A percentile compares a stretch with the other conserved stretches of the same genome.
Conservation (phyloP, 2,888 invertebrate genomes). For the Metacarcinus magister region DNA sequence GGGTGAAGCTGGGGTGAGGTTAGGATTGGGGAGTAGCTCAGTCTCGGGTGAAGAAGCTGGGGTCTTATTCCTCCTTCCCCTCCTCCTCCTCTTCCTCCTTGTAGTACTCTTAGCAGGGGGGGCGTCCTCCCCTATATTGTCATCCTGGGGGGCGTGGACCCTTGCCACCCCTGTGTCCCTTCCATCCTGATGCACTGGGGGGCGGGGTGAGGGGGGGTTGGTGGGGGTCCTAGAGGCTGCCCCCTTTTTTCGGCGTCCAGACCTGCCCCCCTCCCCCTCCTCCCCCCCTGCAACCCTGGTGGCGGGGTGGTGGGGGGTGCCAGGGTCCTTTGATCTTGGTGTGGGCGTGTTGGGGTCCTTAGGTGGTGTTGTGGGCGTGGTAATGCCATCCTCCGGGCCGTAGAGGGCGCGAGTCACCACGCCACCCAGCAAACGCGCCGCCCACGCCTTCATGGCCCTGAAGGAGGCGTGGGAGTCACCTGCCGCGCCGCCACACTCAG, state of each 20-base stretch:
- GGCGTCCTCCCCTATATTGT: background rate
- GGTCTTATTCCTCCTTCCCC: background rate
- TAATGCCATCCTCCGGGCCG: background rate
- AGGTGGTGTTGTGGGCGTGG: background rate
- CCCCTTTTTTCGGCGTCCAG: background rate
- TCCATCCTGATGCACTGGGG: too few species aligned
- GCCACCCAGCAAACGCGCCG: background rate
- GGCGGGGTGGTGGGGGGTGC: background rate
- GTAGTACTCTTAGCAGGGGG: background rate
- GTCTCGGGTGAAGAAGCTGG: background rate
- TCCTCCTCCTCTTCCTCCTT: background rate
- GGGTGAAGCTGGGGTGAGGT: background rate
- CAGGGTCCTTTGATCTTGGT: background rate
- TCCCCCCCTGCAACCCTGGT: background rate
- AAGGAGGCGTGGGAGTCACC: background rate
- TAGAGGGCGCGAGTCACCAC: conserved; percentile 9
- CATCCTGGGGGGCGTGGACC: background rate
- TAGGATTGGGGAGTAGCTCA: background rate
- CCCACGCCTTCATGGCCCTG: conserved; percentile 5
- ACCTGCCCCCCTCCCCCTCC: background rate
- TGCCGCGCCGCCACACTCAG: background rate
- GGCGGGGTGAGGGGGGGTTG: too few species aligned
- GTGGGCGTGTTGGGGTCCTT: background rate
- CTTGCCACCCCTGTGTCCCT: background rate
- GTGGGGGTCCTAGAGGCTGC: too few species aligned